Base-by-base conservation (phyloP, 2,113 vertebrate species). In the Dermatemys mawii region DNA sequence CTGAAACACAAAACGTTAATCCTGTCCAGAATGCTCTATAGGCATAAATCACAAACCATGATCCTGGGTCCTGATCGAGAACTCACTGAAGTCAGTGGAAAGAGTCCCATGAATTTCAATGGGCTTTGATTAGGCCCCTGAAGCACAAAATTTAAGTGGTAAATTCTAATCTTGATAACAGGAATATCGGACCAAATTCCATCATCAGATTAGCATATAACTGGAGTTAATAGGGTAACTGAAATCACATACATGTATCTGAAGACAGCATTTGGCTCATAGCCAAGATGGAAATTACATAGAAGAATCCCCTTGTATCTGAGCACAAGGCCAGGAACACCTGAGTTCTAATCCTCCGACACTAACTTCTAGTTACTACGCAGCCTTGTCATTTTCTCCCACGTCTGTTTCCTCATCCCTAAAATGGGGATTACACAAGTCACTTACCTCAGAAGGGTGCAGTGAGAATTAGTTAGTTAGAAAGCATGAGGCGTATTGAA, bases 351-450 rank as follows among this genome's bases (percentile, higher is more conserved):
- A 3, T 8, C 5, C 35, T 44, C 32, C 38, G 51, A 38, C 9
- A 79, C 35, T 17, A 10, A 57, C 2, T 63, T 38, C 11, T 84
- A 82, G 53, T 87, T n/a, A 70, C 9, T 41, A 57, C 1, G 0
- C 16, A 55, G 50, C 29, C 79, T 48, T 5, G 41, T 76, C 12
- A 5, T 44, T 76, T 21, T 19, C 51, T 29, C 84, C 76, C 9
- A 78, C 1, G 3, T 14, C 60, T 46, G 35, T 2, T 24, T 11
- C 22, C 63, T 44, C 0, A 0, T 0, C 32, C 44, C 22, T 67
- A n/a, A 67, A 67, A 67, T 35, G 32, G 60, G 35, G 19, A n/a
- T 70, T 38, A 22, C n/a, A 70, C 57, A 70, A 38, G 38, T 70
- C n/a, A 22, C 63, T 5, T 51, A 10, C 1, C 41, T 57, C 24